Base-by-base conservation (phyloP, 2,113 vertebrate species). In the Seriola quinqueradiata region DNA sequence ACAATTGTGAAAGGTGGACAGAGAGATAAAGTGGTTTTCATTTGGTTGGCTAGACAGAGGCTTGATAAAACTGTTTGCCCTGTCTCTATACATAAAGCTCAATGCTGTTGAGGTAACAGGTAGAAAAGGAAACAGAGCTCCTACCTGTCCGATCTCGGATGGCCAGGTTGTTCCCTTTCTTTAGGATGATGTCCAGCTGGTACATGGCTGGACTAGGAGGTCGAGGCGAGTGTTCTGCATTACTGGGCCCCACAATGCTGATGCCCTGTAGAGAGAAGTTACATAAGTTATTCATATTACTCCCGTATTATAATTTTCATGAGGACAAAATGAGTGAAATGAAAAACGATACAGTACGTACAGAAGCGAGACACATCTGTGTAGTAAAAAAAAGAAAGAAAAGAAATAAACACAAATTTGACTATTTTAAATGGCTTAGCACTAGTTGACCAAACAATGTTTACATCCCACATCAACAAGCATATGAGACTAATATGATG, bases 71-170 rank as follows among this genome's bases (percentile, higher is more conserved):
- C 42, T 89, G 55, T 75, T 50, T 32, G 61, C 40, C 7, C 10
- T 57, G 48, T 81, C 67, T 42, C 23, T 46, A 2, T 12, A 50
- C 8, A 86, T 73, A 74, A 75, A 69, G 36, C 16, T 61, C 32
- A 71, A 11, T 2, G 13, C 21, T 34, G n/a, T 3, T 28, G 3
- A 12, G 25, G 9, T 28, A 59, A 54, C 9, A 67, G 21, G 68
- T 12, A 70, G 10, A 61, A 44, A 3, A 46, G 4, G 10, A 74
- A 77, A 48, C 5, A n/a, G n/a, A 76, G 32, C 52, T 68, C 94
- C 90, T 95, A 99, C 97, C 97, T 95, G 97, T 97, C 77, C 97
- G 94, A 91, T 99, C 98, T 42, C 97, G 94, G 77, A 97, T 97
- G 88, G 97, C 97, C 85, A 99, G 95, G 92, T 97, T 96, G 83